These are phyloP conservation scores for Mnemiopsis leidyi DNA, from an alignment of 37 sponge, comb jelly and placozoan genomes.

Conservation along the genomic window DNA sequence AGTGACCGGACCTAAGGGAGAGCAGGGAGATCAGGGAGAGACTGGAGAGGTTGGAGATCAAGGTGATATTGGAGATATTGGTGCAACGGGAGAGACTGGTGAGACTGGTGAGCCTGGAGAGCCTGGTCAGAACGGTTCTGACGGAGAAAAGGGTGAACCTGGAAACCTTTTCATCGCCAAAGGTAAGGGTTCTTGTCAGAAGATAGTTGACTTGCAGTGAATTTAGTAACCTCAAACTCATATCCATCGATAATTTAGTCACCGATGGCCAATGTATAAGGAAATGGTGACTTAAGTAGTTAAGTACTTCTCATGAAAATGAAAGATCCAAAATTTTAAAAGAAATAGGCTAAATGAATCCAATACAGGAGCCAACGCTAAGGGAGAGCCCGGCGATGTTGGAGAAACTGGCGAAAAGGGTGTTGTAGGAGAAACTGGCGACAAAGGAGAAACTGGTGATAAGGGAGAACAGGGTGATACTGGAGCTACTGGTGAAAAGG, in stretches of 20 bases:
- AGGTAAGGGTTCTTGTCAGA: too few species aligned
- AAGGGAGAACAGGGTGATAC: not conserved
- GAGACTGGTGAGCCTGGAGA: not conserved
- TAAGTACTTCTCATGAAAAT: too few species aligned
- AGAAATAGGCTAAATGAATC: too few species aligned
- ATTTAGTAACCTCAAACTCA: too few species aligned
- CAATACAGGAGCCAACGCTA: not conserved
- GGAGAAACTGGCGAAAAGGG: constrained; percentile 7
- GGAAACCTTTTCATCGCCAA: not conserved
- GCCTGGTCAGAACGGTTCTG: not conserved
- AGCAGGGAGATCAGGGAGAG: not conserved
- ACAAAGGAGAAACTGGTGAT: not conserved
- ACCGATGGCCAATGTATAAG: too few species aligned
- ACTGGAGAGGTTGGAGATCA: constrained; percentile 35
- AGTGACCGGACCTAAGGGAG: constrained; percentile 13
- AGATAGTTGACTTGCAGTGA: too few species aligned
- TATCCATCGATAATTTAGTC: too few species aligned
- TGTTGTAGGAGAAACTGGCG: not conserved
- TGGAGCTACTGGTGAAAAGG: not conserved
- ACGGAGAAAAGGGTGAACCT: constrained; percentile 16
- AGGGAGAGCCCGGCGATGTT: constrained; percentile 1
- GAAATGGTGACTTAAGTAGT: too few species aligned
- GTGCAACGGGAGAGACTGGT: not conserved
- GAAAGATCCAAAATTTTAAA: too few species aligned
- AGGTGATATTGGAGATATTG: constrained; percentile 21